A percentile compares a stretch with the other conserved stretches of the same genome.
phyloP scores from a whole-genome alignment of 37 sponge, comb jelly and placozoan species.

The Geodia barretti region DNA sequence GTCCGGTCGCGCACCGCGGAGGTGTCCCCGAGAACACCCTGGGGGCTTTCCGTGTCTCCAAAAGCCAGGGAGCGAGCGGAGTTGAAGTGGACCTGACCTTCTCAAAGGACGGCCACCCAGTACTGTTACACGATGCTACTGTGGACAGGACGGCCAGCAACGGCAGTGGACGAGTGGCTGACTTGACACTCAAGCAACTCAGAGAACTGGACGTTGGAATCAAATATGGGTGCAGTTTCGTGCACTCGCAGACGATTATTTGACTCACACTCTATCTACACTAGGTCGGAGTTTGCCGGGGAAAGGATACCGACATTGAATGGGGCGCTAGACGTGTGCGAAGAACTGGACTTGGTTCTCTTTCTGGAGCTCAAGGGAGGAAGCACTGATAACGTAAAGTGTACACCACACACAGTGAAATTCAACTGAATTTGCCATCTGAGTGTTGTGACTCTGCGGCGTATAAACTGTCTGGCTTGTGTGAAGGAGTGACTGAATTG shows the following conservation, averaged over 20 bases:
- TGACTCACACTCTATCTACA: neutral
- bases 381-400: constrained; percentile 3
- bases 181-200: constrained; percentile 61
- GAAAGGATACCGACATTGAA: constrained; percentile 45
- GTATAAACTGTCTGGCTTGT: too few species aligned
- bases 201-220: constrained; percentile 46
- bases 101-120: constrained; percentile 70
- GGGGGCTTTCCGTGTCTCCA: constrained; percentile 39
- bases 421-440: neutral
- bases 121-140: constrained; percentile 62
- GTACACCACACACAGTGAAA: neutral
- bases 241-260: neutral
- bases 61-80: constrained; percentile 49
- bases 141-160: constrained; percentile 53
- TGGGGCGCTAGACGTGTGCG: constrained; percentile 38
- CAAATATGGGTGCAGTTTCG: constrained; percentile 22
- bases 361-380: constrained; percentile 56
- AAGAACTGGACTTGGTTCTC: constrained; percentile 41
- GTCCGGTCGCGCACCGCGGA: constrained; percentile 68
- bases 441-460: too few species aligned
- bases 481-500: too few species aligned
- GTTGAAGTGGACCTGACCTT: constrained; percentile 71
- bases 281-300: constrained; percentile 25
- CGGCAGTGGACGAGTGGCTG: constrained; percentile 32
- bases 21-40: constrained; percentile 83